Base-by-base conservation (phyloP, 2,888 invertebrate species). In the Drosophila ochracea region DNA sequence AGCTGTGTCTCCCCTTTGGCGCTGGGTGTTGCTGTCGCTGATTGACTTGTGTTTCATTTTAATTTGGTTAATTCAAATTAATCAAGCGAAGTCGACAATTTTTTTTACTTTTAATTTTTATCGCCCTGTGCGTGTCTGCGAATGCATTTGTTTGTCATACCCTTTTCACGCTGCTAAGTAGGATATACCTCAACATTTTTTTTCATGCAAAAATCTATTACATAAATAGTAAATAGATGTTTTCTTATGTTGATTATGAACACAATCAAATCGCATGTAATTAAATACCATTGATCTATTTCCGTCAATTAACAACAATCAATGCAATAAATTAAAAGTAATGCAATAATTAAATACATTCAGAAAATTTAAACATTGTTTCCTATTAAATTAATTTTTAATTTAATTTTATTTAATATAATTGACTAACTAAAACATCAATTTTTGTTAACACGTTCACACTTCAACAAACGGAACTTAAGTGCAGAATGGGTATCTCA, bases 21-120 rank as follows among this genome's bases (percentile, higher is more conserved):
- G 58, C 76, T 84, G 87, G 89, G 89, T 84, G 89, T 89, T 82
- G 87, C 83, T 73, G 77, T 73, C 68, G 82, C 76, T 91, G 91
- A 91, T 91, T 91, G 89, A 91, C 89, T 90, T 90, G 88, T 90
- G 89, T 92, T 91, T 91, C 91, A 81, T 88, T 92, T 92, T 92
- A 92, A 92, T 92, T 92, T 89, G 82, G 91, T 92, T 92, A 92
- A 92, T 92, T 92, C 92, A 92, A 92, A 92, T 92, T 92, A 92
- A 92, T 92, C 91, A 92, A 92, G 91, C 86, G 88, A 89, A 87
- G 92, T 92, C 90, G 86, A 80, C 82, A 84, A 92, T 67, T 33
- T 71, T 71, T 68, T 76, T 69, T 73, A 63, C 57, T 35, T 55
- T 53, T 50, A n/a, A 37, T 68, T 76, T 72, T 76, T 64, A 77